Evolutionary conservation across 2,888 invertebrate genomes (phyloP).

Genomic region (Ganaspis brasiliensis): DNA sequence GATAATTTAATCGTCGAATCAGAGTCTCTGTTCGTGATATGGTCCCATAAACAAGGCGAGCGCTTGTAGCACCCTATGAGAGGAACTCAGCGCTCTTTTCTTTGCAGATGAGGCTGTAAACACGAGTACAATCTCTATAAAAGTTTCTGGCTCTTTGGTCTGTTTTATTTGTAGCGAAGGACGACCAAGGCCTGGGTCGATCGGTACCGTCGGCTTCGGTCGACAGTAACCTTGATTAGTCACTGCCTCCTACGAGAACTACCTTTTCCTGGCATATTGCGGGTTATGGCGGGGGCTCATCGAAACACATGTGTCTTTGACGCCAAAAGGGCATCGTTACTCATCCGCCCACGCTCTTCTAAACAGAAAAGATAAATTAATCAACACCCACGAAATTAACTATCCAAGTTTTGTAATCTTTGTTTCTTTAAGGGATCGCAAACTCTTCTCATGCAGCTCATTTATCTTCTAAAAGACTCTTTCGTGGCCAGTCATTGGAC

Average conservation of each 20-base stretch:
- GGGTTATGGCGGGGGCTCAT: neutral
- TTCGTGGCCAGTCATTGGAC: too few relatives aligned
- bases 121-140: constrained; percentile 21
- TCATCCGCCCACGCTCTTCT: neutral
- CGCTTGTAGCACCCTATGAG: constrained; percentile 4
- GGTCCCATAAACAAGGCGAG: neutral
- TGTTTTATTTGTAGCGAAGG: constrained; percentile 30
- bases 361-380: neutral
- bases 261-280: neutral
- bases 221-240: constrained; percentile 41
- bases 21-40: neutral
- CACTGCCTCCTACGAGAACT: constrained; percentile 14
- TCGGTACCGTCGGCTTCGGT: neutral
- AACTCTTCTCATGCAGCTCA: too few relatives aligned
- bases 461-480: too few relatives aligned
- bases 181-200: constrained; percentile 42
- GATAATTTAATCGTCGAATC: constrained; percentile 5
- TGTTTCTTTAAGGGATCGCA: too few relatives aligned
- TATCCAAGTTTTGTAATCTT: neutral
- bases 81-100: neutral
- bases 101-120: constrained; percentile 7
- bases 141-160: constrained; percentile 3
- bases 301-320: neutral
- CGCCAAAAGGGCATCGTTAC: constrained; percentile 12
- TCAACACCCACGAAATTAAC: constrained; percentile 24